Evolutionary conservation across 1,140 invertebrate species (phyloP), one percentile per base, ranked within the genome.

Genomic region (Tetragnatha versicolor): DNA sequence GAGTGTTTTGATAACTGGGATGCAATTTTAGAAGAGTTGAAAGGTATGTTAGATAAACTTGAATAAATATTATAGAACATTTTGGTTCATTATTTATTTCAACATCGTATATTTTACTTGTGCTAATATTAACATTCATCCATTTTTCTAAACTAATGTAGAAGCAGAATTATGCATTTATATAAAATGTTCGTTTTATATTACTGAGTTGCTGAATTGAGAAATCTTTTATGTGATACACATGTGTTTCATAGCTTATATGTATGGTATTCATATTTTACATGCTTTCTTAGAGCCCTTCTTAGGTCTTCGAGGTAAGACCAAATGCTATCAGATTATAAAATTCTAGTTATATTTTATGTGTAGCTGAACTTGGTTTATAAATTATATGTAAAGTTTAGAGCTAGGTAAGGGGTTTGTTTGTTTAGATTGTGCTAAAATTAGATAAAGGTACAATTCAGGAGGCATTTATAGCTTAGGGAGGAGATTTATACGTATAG

Each of bases 1-100:
- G 98, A 99, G 86, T 99, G 98, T 87, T 99, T 99, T 86, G 93
- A 98, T 84, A 98, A 98, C 85, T 99, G 98, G 98, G 97, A 99
- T 87, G 81, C 89, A 47, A 93, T 97, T 80, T 89, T 99, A 35
- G 88, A 89, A 79, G 91, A 92, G 60, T 87, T 95, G 4, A 87
- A 89, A 86, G 86, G 89, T 81, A 75, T 45, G 12, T 20, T 20
- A 2, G 25, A 20, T 55, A n/a, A 55, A 17, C 17, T 55, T 55
- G 25, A 55, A 25, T 2, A 7, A 42, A 9, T 9, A 42, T 17
- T n/a, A n/a, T n/a, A n/a, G n/a, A n/a, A n/a, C n/a, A n/a, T n/a
- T n/a, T n/a, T n/a, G n/a, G n/a, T 47, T 47, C 20, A 47, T 47
- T 47, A 17, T 47, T 17, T 47, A 20, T 47, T 47, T 47, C 42